phyloP scores from a whole-genome alignment of 1,140 invertebrate species.

The Atta cephalotes region DNA sequence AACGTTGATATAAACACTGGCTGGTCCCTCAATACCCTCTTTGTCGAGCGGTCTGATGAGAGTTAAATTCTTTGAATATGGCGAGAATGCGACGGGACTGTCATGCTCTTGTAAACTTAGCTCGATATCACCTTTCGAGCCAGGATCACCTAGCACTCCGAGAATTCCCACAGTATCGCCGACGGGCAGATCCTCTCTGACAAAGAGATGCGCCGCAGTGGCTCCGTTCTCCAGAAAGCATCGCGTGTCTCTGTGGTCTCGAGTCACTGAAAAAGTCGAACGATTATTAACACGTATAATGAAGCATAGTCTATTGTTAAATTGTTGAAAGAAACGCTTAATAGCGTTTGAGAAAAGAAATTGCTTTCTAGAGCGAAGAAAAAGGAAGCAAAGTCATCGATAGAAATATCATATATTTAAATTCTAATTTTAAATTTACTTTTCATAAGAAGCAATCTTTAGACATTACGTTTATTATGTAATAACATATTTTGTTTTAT shows the following conservation, averaged over 20 bases:
- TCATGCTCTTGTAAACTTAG: slow-evolving; percentile 92
- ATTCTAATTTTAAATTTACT: background rate
- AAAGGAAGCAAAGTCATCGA: background rate
- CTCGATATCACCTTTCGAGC: slow-evolving; percentile 91
- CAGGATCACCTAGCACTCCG: slow-evolving; percentile 93
- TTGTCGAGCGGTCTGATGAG: slow-evolving; percentile 93
- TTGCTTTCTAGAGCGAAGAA: background rate
- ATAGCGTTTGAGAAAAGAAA: background rate
- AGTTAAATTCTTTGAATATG: slow-evolving; percentile 93
- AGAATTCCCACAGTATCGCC: slow-evolving; percentile 92
- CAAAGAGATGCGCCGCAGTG: slow-evolving; percentile 95
- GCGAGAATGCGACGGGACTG: slow-evolving; percentile 91
- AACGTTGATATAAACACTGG: slow-evolving; percentile 94
- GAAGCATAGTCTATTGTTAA: background rate
- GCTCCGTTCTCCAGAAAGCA: slow-evolving; percentile 96
- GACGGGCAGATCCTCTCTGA: slow-evolving; percentile 93
- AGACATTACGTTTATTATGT: background rate
- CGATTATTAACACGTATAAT: background rate
- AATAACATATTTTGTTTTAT: background rate
- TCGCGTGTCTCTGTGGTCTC: slow-evolving; percentile 89
- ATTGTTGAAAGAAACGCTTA: background rate
- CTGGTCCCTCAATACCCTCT: slow-evolving; percentile 93
- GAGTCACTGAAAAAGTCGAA: slow-evolving; percentile 83
- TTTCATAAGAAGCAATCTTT: background rate
- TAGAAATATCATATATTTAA: background rate